Conservation (phyloP, 1,140 invertebrate genomes). For the Pseudomyrmex flavicornis region DNA sequence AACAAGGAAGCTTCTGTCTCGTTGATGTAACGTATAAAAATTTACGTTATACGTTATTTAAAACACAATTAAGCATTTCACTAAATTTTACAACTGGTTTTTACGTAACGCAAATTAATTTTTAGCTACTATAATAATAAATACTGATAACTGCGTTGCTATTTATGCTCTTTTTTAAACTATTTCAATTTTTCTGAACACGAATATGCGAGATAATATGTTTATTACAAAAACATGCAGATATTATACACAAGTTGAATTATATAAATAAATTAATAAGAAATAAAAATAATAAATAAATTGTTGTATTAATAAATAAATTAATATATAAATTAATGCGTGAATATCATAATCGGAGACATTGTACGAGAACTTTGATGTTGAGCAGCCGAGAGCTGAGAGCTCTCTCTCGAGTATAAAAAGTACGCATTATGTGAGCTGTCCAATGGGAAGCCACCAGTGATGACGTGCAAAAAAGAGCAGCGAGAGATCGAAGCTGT, state of each 20-base stretch:
- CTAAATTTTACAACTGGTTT: too few species aligned
- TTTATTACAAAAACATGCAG: conserved; percentile 8
- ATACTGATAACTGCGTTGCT: too few species aligned
- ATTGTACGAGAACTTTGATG: conserved; percentile 65
- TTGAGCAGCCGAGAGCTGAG: conserved; percentile 37
- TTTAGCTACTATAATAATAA: too few species aligned
- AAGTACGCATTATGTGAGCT: conserved; percentile 71
- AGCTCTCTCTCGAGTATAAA: conserved; percentile 59
- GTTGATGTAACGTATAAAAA: not conserved
- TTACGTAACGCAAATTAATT: too few species aligned
- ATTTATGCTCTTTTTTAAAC: too few species aligned
- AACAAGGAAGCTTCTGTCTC: not conserved
- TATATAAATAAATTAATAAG: conserved; percentile 70
- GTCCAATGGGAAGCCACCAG: conserved; percentile 60
- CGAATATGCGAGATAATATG: not conserved
- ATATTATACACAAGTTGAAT: not conserved
- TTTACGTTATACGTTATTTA: too few species aligned
- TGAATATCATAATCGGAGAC: conserved; percentile 58
- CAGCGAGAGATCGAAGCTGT: conserved; percentile 24
- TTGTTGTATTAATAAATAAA: conserved; percentile 60
- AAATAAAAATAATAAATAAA: too few species aligned
- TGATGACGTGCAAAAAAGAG: conserved; percentile 47
- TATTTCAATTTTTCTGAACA: not conserved
- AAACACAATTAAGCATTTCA: too few species aligned
- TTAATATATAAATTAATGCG: conserved; percentile 65